Percentiles rank a stretch among this genome's conserved stretches.
Conservation (phyloP, 2,888 invertebrate species). For the Seira musarum region DNA sequence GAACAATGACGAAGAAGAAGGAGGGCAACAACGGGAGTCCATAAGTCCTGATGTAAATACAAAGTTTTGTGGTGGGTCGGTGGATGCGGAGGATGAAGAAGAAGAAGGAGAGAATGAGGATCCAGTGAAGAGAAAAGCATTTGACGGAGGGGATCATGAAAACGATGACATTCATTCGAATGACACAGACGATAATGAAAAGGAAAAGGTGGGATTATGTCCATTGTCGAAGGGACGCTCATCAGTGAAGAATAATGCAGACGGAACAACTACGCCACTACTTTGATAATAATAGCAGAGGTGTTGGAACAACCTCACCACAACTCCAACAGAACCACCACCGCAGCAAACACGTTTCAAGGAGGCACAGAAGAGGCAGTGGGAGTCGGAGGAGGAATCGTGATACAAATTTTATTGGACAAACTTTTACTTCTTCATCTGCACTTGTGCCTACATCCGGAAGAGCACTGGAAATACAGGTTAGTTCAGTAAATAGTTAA, state of each 20-base stretch:
- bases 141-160: constrained; percentile 5
- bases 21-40: neutral
- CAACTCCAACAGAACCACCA: neutral
- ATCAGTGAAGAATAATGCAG: constrained; percentile 24
- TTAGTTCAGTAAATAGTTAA: too few species aligned
- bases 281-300: neutral
- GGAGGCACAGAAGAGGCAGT: constrained; percentile 33
- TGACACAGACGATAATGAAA: constrained; percentile 26
- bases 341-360: neutral
- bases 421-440: constrained; percentile 30
- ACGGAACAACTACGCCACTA: neutral
- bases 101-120: neutral
- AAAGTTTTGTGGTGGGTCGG: constrained; percentile 1
- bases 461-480: constrained; percentile 2
- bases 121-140: neutral
- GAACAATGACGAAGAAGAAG: constrained; percentile 17
- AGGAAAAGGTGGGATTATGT: constrained; percentile 33
- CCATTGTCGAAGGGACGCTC: constrained; percentile 23
- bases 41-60: neutral
- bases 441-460: neutral
- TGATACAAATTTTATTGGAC: constrained; percentile 42
- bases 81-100: constrained; percentile 25
- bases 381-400: constrained; percentile 39
- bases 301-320: neutral
- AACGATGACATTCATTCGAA: constrained; percentile 38